Evolutionary conservation across 2,113 vertebrate genomes (phyloP).

Genomic region (Scophthalmus maximus): DNA sequence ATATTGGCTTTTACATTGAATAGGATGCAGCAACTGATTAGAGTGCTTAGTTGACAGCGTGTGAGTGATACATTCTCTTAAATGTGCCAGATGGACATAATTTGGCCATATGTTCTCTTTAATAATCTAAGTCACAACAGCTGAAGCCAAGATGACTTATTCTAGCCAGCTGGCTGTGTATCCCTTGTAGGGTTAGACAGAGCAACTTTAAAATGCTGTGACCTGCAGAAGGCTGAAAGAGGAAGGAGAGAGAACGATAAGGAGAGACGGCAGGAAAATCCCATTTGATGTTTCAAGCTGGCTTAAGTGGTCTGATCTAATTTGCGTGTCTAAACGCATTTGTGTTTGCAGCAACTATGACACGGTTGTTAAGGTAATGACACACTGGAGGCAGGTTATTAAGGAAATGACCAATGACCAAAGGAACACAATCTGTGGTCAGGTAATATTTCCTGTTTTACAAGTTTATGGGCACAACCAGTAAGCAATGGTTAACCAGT

Average conservation of each 20-base stretch:
- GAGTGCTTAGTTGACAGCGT: background rate
- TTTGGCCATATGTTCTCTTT: conserved; percentile 38
- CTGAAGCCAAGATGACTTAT: conserved; percentile 50
- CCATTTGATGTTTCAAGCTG: background rate
- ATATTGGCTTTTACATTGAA: no score
- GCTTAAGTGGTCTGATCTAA: conserved; percentile 3
- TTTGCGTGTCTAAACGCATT: background rate
- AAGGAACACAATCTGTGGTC: background rate
- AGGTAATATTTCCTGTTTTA: background rate
- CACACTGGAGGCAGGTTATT: background rate
- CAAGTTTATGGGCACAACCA: background rate
- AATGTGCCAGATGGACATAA: conserved; percentile 52
- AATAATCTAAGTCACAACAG: conserved; percentile 57
- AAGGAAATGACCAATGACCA: background rate
- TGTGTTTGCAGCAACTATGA: background rate
- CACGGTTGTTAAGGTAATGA: background rate
- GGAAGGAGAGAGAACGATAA: background rate
- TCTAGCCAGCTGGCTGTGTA: conserved; percentile 56
- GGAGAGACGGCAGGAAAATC: background rate
- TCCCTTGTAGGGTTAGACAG: background rate
- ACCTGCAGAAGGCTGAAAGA: conserved; percentile 25
- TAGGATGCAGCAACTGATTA: no score
- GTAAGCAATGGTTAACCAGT: background rate
- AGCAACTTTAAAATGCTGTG: conserved; percentile 30
- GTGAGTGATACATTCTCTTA: conserved; percentile 21